These are phyloP conservation scores for Leptura quadrifasciata DNA, from an alignment of 2,888 invertebrate genomes.

Conservation along the genomic window DNA sequence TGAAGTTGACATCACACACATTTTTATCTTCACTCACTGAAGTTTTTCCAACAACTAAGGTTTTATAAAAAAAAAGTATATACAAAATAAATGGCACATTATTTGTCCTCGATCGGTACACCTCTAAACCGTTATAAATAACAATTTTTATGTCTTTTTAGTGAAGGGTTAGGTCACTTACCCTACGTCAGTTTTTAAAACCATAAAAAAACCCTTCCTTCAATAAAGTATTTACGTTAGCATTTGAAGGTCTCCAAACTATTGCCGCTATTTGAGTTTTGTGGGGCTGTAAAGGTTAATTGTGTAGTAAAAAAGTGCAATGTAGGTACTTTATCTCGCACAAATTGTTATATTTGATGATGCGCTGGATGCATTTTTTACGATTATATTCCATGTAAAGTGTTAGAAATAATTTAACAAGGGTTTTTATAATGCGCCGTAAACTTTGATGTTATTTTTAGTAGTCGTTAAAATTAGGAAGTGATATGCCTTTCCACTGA, in stretches of 20 bases:
- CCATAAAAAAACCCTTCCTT: slow-evolving; percentile 63
- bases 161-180: slow-evolving; percentile 65
- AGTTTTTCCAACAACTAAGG: slow-evolving; percentile 11
- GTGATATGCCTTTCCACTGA: neutral
- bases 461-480: neutral
- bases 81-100: slow-evolving; percentile 62
- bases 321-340: slow-evolving; percentile 40
- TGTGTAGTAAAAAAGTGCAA: slow-evolving; percentile 54
- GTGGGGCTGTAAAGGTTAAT: slow-evolving; percentile 48
- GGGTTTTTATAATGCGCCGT: slow-evolving; percentile 26
- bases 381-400: slow-evolving; percentile 27
- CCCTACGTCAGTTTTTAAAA: slow-evolving; percentile 58
- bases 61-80: slow-evolving; percentile 50
- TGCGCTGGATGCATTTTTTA: slow-evolving; percentile 32
- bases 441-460: slow-evolving; percentile 1
- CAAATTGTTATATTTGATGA: slow-evolving; percentile 46
- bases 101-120: slow-evolving; percentile 64
- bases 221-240: slow-evolving; percentile 56
- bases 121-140: slow-evolving; percentile 59
- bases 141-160: slow-evolving; percentile 62
- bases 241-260: slow-evolving; percentile 46
- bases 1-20: neutral
- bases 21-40: slow-evolving; percentile 8
- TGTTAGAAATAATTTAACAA: slow-evolving; percentile 30
- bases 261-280: slow-evolving; percentile 24